phyloP scores from a whole-genome alignment of 64 coral and sea anemone genomes.

The Porites lutea region DNA sequence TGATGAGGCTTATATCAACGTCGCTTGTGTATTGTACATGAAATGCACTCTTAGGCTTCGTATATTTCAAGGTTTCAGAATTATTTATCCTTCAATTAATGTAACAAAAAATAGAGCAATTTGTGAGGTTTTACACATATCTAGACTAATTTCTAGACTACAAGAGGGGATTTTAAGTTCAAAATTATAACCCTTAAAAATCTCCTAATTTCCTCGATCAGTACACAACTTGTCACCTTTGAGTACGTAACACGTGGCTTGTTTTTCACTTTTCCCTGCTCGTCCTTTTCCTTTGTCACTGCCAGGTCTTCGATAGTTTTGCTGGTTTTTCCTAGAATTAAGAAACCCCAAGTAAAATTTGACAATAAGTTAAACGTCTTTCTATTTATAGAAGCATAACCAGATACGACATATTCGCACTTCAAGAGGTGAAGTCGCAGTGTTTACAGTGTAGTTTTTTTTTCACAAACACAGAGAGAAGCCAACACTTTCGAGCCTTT shows the following conservation, averaged over 20 bases:
- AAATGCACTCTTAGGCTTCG: background rate
- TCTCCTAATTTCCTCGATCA: background rate
- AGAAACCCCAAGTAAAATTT: background rate
- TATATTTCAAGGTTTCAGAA: background rate
- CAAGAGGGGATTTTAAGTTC: too few species aligned
- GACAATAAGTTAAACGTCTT: background rate
- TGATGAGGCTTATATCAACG: background rate
- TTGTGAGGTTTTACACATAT: too few species aligned
- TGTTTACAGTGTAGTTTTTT: slow-evolving; percentile 5
- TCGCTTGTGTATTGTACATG: background rate
- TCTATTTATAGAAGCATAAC: slow-evolving; percentile 3
- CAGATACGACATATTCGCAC: background rate
- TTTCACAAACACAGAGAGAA: background rate
- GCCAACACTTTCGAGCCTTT: background rate
- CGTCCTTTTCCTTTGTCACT: background rate
- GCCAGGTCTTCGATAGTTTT: background rate
- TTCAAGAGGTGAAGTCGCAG: background rate
- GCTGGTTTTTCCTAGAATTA: background rate
- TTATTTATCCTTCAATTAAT: too few species aligned
- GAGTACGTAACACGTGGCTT: slow-evolving; percentile 64
- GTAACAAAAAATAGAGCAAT: too few species aligned
- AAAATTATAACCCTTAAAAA: too few species aligned
- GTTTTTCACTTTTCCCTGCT: slow-evolving; percentile 6
- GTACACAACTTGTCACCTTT: slow-evolving; percentile 44
- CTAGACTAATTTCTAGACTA: too few species aligned